A percentile compares a stretch with the other conserved stretches of the same genome.
These are phyloP conservation scores for Neoscelio sp. DNA, from an alignment of 2,888 invertebrate species.

Conservation along the genomic window DNA sequence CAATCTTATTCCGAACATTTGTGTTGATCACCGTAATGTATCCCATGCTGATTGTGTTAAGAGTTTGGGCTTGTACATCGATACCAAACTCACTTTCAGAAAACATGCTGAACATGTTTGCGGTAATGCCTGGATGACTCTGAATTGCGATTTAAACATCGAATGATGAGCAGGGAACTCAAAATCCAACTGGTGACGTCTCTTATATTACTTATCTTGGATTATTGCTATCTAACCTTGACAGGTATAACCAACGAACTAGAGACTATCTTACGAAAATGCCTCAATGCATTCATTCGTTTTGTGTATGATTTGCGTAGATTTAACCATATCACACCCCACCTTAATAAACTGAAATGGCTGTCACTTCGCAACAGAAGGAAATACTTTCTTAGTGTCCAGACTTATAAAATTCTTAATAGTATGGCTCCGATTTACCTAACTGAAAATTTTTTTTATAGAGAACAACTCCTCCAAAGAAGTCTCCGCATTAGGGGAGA, in stretches of 20 bases:
- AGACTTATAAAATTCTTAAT: no score
- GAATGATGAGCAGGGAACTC: background rate
- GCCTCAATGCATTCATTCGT: background rate
- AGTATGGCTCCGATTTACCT: no score
- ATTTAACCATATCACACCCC: background rate
- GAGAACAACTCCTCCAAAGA: no score
- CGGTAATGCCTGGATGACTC: background rate
- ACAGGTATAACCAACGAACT: background rate
- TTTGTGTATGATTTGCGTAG: background rate
- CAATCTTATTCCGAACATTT: background rate
- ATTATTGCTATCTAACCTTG: background rate
- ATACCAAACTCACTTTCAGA: background rate
- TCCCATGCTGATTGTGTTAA: background rate
- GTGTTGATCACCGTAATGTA: background rate
- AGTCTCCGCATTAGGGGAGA: no score
- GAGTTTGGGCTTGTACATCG: background rate
- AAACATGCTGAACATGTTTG: background rate
- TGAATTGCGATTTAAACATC: background rate
- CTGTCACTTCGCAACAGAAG: background rate
- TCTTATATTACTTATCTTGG: background rate
- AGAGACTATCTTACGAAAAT: background rate
- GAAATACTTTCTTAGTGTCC: no score
- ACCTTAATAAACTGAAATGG: background rate
- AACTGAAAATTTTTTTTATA: no score
- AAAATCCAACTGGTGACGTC: background rate